Base-by-base conservation (phyloP, 2,888 invertebrate species). In the Ditylenchus weischeri region DNA sequence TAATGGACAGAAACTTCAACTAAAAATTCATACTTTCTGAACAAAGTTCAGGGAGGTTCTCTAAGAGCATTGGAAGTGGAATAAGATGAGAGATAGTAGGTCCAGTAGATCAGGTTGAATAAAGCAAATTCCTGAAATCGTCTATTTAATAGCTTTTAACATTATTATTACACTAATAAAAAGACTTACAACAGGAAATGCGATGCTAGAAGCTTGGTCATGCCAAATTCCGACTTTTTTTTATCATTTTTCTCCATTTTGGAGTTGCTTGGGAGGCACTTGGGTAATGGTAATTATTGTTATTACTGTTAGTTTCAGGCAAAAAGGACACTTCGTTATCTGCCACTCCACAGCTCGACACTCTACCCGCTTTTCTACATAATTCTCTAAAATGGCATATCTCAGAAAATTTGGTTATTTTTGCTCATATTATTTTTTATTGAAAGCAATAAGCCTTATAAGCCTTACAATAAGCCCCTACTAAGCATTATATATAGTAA, bases 201-300 rank as follows among this genome's bases (percentile, higher is more conserved):
- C 70, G 60, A 81, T 76, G 66, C 78, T 78, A 18, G 79, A 76
- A 6, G 78, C 69, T 36, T 78, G 72, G 66, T 81, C 81, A 35
- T 79, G 10, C 81, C 80, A 2, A 79, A 69, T 19, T 81, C 79
- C n/a, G 70, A 70, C 43, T 62, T 66, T 21, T 66, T 21, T 49
- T 60, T 5, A 60, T 57, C 29, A 10, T 57, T 49, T n/a, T 49
- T 19, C 19, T 29, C 29, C 29, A 29, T 48, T 10, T 36, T 43
- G 62, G 29, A 48, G 62, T 11, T 10, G 62, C 15, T 21, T 38
- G 11, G 47, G 62, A 21, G 29, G 29, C 29, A 29, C 29, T 29
- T 29, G 29, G 29, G 29, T 5, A 29, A 29, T 29, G 29, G 29
- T 29, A 29, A 5, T 29, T 29, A 5, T 29, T 29, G 29, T 29